These are phyloP conservation scores for Brachypteracias leptosomus DNA, from an alignment of 2,113 vertebrate species.

Conservation along the genomic window DNA sequence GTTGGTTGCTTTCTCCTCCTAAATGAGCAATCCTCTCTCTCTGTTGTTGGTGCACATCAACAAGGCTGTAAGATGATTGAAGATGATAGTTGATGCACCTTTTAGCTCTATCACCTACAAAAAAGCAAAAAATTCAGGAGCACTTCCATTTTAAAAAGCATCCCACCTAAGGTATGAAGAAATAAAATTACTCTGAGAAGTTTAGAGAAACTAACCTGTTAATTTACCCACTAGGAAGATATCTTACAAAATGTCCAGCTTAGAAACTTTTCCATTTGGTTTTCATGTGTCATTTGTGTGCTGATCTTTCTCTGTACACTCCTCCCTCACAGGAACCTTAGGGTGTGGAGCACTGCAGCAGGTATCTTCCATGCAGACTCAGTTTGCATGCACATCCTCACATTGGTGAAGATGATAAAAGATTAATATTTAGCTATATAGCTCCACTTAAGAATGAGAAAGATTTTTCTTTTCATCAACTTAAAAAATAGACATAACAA, in stretches of 20 bases:
- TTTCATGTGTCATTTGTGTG: not conserved
- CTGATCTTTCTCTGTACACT: not conserved
- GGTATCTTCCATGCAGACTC: not conserved
- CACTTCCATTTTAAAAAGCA: not conserved
- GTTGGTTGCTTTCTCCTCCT: not conserved
- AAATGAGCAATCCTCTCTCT: constrained; percentile 43
- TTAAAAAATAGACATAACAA: not conserved
- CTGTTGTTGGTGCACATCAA: not conserved
- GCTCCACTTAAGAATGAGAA: not conserved
- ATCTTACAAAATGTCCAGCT: not conserved
- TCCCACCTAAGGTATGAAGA: not conserved
- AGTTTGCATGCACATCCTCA: not conserved
- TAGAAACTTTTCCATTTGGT: not conserved
- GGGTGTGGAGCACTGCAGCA: not conserved
- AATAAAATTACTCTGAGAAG: not conserved
- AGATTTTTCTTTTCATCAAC: not conserved
- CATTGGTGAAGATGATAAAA: not conserved
- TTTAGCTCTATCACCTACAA: not conserved
- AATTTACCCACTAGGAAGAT: not conserved
- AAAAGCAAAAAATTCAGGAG: not conserved
- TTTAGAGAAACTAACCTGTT: not conserved
- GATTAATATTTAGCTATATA: not conserved
- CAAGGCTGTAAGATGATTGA: not conserved
- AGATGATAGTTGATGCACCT: not conserved
- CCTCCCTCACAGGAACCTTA: not conserved